phyloP scores from a whole-genome alignment of 2,797 vertebrate genomes.

The Poeciliopsis turneri region DNA sequence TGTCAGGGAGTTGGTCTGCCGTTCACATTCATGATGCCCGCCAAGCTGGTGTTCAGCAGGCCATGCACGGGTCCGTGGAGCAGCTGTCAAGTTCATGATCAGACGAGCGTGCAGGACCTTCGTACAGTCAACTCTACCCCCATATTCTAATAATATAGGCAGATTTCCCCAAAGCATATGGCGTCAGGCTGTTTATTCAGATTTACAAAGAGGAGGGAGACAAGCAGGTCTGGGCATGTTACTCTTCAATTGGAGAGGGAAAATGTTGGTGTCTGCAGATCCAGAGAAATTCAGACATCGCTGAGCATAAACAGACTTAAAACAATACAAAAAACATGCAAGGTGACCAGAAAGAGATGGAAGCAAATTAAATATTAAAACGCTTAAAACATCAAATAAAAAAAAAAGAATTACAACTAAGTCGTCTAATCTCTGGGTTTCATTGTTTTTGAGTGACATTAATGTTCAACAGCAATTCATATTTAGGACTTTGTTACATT shows the following conservation, averaged over 20 bases:
- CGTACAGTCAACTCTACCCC: constrained; percentile 16
- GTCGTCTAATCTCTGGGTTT: background rate
- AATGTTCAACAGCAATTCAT: background rate
- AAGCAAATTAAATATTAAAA: background rate
- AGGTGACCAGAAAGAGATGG: background rate
- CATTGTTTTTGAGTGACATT: background rate
- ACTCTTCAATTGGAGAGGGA: background rate
- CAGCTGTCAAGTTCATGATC: constrained; percentile 83
- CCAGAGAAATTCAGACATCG: background rate
- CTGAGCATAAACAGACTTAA: background rate
- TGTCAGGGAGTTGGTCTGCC: constrained; percentile 83
- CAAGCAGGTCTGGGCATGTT: constrained; percentile 4
- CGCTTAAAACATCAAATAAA: background rate
- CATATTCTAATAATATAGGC: constrained; percentile 82
- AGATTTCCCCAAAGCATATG: constrained; percentile 65
- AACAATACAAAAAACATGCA: background rate
- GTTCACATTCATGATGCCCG: constrained; percentile 83
- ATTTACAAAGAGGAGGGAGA: constrained; percentile 24
- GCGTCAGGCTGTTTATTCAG: constrained; percentile 58
- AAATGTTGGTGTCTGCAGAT: background rate
- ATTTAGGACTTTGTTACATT: background rate
- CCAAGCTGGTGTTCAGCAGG: constrained; percentile 84
- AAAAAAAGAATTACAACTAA: no score
- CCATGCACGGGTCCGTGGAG: constrained; percentile 78
- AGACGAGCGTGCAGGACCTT: constrained; percentile 76